Evolutionary conservation across 2,888 invertebrate species (phyloP).

Genomic region (Seira sanloemensis): DNA sequence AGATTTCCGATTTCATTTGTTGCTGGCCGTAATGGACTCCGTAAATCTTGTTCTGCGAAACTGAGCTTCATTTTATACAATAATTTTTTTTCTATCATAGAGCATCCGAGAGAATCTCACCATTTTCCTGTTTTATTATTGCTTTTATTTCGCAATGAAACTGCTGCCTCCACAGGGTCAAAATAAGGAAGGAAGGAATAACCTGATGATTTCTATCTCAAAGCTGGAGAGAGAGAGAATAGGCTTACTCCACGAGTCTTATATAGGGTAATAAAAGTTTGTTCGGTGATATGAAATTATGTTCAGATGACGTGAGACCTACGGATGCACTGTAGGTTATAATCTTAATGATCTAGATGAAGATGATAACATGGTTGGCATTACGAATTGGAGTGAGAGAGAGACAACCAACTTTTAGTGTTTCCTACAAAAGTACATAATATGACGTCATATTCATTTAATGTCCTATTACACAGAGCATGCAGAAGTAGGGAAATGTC

Average conservation of each 20-base stretch:
- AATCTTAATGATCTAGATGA: conserved; percentile 4
- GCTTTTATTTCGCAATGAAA: conserved; percentile 1
- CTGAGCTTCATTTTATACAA: conserved; percentile 11
- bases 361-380: conserved; percentile 5
- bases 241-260: too few relatives aligned
- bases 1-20: conserved; percentile 64
- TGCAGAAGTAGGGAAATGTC: background rate
- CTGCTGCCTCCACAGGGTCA: background rate
- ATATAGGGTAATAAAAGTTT: too few relatives aligned
- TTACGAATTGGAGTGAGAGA: too few relatives aligned
- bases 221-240: too few relatives aligned
- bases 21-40: conserved; percentile 55
- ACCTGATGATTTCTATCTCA: conserved; percentile 13
- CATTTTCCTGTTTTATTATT: conserved; percentile 1
- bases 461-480: background rate
- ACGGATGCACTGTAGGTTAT: background rate
- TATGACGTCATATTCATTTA: background rate
- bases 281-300: background rate
- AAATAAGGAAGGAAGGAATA: background rate
- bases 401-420: background rate
- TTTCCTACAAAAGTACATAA: background rate
- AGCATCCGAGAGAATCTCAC: background rate
- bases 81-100: background rate
- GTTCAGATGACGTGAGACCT: background rate
- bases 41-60: conserved; percentile 52